Conservation (phyloP, 2,113 vertebrate species). For the Murina feae region DNA sequence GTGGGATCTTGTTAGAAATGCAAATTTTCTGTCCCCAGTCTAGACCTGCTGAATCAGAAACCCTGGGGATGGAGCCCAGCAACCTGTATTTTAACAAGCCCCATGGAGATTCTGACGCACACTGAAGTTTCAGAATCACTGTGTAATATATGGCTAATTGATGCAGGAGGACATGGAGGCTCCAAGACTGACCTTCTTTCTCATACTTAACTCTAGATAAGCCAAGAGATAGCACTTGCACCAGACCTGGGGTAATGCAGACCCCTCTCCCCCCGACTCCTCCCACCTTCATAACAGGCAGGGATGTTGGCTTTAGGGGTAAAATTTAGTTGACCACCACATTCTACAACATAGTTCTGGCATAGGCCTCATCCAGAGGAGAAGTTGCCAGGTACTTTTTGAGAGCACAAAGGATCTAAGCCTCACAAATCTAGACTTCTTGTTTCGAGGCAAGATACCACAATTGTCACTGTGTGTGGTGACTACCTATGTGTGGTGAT, state of each 20-base stretch:
- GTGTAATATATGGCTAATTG: background rate
- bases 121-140: background rate
- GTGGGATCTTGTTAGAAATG: background rate
- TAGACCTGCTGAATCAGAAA: background rate
- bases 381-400: background rate
- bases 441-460: background rate
- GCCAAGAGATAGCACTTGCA: background rate
- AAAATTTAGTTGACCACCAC: background rate
- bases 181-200: background rate
- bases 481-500: conserved; percentile 12
- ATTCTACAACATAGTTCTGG: background rate
- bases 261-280: background rate
- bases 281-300: background rate
- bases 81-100: background rate
- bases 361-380: background rate
- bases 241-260: background rate
- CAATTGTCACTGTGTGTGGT: background rate
- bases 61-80: background rate
- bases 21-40: background rate
- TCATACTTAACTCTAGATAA: background rate
- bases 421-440: background rate
- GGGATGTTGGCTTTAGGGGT: background rate
- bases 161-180: background rate
- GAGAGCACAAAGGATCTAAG: background rate
- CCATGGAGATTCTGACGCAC: background rate